Conservation (phyloP, 2,888 invertebrate genomes). For the Leucoma salicis region DNA sequence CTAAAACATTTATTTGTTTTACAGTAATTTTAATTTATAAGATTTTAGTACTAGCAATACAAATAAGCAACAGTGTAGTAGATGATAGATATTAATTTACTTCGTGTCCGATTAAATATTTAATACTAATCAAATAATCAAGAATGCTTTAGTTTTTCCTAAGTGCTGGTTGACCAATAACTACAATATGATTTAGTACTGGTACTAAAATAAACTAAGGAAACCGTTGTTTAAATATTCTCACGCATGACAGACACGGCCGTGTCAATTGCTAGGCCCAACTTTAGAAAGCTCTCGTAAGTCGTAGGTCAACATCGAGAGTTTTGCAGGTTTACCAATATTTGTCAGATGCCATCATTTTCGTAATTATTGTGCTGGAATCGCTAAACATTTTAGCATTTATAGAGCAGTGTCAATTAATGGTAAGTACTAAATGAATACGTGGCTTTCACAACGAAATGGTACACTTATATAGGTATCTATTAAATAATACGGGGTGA, state of each 20-base stretch:
- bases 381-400: conserved; percentile 39
- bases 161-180: conserved; percentile 71
- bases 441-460: too few relatives aligned
- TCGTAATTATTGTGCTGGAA: conserved; percentile 47
- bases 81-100: too few relatives aligned
- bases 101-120: too few relatives aligned
- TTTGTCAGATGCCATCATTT: conserved; percentile 58
- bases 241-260: conserved; percentile 67
- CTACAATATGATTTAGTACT: conserved; percentile 78
- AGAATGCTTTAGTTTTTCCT: conserved; percentile 59
- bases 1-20: too few relatives aligned
- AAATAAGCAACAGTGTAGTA: too few relatives aligned
- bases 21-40: too few relatives aligned
- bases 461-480: too few relatives aligned
- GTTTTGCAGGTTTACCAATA: conserved; percentile 63
- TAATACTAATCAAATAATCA: too few relatives aligned
- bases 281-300: conserved; percentile 72
- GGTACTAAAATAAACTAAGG: conserved; percentile 71
- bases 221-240: conserved; percentile 78
- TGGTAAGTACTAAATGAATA: too few relatives aligned
- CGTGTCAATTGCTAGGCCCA: conserved; percentile 68
- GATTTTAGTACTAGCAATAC: too few relatives aligned
- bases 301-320: conserved; percentile 62
- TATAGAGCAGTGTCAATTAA: too few relatives aligned
- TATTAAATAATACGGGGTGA: too few relatives aligned